Conservation (phyloP, 2,113 vertebrate species). For the human (Homo sapiens) region DNA sequence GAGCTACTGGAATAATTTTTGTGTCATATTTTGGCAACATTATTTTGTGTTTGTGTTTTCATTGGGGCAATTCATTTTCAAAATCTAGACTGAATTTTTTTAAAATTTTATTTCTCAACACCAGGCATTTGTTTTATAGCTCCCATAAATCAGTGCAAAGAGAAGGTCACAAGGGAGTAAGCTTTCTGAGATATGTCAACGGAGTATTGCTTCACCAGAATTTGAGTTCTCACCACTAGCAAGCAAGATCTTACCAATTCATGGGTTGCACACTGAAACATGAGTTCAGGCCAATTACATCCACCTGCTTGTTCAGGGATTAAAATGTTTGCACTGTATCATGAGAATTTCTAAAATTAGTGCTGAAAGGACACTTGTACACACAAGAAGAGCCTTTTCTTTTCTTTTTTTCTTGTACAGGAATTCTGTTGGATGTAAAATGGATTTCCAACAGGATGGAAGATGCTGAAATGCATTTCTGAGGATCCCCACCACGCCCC, state of each 20-base stretch:
- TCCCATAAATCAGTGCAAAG: conserved; percentile 22
- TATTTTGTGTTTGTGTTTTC: conserved; percentile 2
- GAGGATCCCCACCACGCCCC: rapidly evolving
- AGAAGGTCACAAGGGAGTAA: not conserved
- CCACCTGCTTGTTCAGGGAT: not conserved
- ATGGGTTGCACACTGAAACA: not conserved
- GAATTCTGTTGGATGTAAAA: not conserved
- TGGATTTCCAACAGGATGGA: not conserved
- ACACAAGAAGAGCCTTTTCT: not conserved
- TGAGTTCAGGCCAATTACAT: not conserved
- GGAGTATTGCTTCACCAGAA: not conserved
- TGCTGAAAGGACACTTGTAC: not conserved
- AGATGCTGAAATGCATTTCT: conserved; percentile 16
- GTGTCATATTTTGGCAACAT: not conserved
- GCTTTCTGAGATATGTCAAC: not conserved
- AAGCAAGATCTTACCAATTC: not conserved
- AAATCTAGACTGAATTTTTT: not conserved
- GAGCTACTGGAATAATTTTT: conserved; percentile 21
- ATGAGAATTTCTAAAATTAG: conserved; percentile 23
- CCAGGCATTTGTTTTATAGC: not conserved
- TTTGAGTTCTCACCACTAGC: not conserved
- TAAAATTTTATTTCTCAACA: not conserved
- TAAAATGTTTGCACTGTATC: not conserved
- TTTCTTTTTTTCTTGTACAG: not conserved
- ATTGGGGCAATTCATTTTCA: not conserved